These are phyloP conservation scores for Leptocoma aspasia DNA, from an alignment of 2,113 vertebrate genomes.

Conservation along the genomic window DNA sequence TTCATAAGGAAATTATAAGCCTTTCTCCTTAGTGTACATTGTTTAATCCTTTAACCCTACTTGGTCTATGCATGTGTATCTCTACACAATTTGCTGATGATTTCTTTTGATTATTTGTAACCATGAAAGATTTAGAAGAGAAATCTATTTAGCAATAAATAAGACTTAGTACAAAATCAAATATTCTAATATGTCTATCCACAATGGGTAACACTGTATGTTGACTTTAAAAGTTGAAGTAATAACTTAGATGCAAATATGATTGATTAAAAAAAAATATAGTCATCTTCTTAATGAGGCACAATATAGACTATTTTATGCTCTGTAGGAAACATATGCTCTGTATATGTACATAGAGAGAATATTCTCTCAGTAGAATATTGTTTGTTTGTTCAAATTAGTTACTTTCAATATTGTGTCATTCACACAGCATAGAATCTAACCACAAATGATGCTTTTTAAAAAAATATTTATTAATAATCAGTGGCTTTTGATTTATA, in stretches of 20 bases:
- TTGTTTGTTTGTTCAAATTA: neutral
- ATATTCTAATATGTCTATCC: neutral
- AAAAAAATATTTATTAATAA: neutral
- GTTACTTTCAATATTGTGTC: neutral
- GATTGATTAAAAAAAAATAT: neutral
- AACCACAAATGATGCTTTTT: neutral
- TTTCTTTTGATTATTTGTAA: neutral
- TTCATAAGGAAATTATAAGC: neutral
- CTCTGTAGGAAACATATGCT: too few species aligned
- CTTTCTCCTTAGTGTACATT: neutral
- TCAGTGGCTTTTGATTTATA: neutral
- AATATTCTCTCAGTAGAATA: neutral
- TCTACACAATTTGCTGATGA: neutral
- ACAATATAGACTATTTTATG: neutral
- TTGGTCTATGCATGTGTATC: neutral
- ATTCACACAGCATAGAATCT: neutral
- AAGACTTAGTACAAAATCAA: neutral
- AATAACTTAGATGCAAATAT: neutral
- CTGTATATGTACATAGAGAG: fast-evolving
- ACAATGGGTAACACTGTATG: neutral
- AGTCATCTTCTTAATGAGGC: neutral
- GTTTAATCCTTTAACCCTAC: neutral
- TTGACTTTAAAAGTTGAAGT: neutral
- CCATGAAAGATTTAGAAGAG: neutral
- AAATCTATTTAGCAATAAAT: neutral